These are phyloP conservation scores for Meandrina meandrites DNA, from an alignment of 92 coral and sea anemone genomes.

Conservation along the genomic window DNA sequence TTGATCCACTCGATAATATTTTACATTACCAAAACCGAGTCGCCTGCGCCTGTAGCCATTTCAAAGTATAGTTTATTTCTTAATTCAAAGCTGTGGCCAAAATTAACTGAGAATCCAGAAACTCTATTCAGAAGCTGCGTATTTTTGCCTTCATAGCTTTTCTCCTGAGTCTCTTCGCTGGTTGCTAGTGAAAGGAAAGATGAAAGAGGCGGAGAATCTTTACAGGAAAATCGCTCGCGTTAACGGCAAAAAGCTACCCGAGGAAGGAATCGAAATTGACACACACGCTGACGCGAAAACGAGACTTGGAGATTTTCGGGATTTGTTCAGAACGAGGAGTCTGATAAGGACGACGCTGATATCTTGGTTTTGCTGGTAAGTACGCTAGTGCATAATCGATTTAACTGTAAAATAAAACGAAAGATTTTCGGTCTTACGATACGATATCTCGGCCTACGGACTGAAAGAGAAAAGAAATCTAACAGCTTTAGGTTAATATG, in stretches of 20 bases:
- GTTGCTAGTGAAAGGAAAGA: constrained; percentile 61
- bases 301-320: constrained; percentile 52
- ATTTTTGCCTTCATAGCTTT: constrained; percentile 10
- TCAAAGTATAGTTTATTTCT: too few species aligned
- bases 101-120: too few species aligned
- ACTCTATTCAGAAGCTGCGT: too few species aligned
- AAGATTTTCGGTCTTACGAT: too few species aligned
- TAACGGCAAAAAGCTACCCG: constrained; percentile 35
- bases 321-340: constrained; percentile 34
- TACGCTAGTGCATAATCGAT: background rate
- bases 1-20: too few species aligned
- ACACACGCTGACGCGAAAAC: background rate
- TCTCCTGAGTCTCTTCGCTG: constrained; percentile 70
- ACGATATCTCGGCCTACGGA: too few species aligned
- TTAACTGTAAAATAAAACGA: too few species aligned
- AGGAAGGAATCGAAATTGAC: constrained; percentile 25
- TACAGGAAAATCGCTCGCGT: constrained; percentile 40
- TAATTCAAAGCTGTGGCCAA: too few species aligned
- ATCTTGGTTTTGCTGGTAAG: constrained; percentile 50
- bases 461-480: too few species aligned
- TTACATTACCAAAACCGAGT: too few species aligned
- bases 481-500: too few species aligned
- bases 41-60: too few species aligned
- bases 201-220: constrained; percentile 39
- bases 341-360: constrained; percentile 34